phyloP scores from a whole-genome alignment of 2,888 invertebrate genomes.

The Ochlodes sylvanus region DNA sequence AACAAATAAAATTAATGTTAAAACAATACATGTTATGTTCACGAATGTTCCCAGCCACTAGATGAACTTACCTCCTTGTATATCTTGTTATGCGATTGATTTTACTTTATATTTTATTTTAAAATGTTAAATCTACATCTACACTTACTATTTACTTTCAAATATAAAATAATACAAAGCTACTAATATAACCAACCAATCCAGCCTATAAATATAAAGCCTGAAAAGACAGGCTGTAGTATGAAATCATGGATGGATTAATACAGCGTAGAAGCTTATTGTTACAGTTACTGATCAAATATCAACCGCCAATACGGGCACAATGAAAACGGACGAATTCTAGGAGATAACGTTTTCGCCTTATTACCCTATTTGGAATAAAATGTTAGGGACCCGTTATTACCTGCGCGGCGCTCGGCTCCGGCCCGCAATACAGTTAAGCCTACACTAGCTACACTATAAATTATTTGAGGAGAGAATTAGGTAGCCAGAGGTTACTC shows the following conservation, averaged over 20 bases:
- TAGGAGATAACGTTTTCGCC: constrained; percentile 21
- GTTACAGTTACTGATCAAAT: constrained; percentile 4
- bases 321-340: constrained; percentile 25
- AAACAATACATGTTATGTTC: too few relatives aligned
- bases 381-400: constrained; percentile 37
- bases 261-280: too few relatives aligned
- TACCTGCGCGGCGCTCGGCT: constrained; percentile 32
- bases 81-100: too few relatives aligned
- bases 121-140: too few relatives aligned
- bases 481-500: constrained; percentile 21
- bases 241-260: too few relatives aligned
- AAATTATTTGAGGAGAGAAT: constrained; percentile 37
- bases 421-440: constrained; percentile 23
- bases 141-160: too few relatives aligned
- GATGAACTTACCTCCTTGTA: too few relatives aligned
- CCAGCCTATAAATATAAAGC: too few relatives aligned
- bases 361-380: constrained; percentile 31
- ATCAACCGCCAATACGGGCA: neutral
- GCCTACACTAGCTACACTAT: constrained; percentile 29
- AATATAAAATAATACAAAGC: too few relatives aligned
- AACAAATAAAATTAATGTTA: constrained; percentile 42
- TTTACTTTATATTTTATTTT: too few relatives aligned
- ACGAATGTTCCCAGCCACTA: too few relatives aligned
- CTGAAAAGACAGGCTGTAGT: constrained; percentile 18
- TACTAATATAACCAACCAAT: too few relatives aligned